phyloP scores from a whole-genome alignment of 2,113 vertebrate species.

The Copsychus sechellarum region DNA sequence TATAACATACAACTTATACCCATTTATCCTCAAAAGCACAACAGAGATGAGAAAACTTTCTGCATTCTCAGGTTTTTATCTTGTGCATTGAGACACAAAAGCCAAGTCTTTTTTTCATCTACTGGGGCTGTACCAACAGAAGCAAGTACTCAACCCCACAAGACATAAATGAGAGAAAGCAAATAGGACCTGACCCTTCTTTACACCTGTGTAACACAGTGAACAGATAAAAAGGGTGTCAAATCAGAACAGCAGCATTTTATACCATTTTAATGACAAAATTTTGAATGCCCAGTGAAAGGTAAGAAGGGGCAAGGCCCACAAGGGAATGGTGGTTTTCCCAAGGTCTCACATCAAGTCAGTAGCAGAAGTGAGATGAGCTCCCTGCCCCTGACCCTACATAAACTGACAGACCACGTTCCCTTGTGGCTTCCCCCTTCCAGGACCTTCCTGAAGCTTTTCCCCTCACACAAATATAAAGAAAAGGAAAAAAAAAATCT shows the following conservation, averaged over 20 bases:
- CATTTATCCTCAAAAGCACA: background rate
- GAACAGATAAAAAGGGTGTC: background rate
- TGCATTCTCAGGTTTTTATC: background rate
- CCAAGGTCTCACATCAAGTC: background rate
- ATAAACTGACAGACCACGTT: background rate
- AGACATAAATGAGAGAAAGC: background rate
- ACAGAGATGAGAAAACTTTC: background rate
- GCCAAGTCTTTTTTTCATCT: background rate
- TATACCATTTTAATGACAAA: background rate
- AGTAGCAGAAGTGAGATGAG: background rate
- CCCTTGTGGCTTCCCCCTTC: background rate
- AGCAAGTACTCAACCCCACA: background rate
- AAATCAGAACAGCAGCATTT: background rate
- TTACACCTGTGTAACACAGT: background rate
- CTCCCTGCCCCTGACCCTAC: background rate
- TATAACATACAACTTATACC: background rate
- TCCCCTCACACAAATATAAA: rapidly evolving
- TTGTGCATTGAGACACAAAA: background rate
- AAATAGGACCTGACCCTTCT: background rate
- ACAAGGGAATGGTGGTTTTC: background rate
- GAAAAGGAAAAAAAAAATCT: background rate
- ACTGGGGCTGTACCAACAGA: background rate
- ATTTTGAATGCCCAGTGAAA: background rate
- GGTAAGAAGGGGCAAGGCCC: background rate
- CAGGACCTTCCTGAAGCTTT: background rate